Evolutionary conservation across 2,113 vertebrate species (phyloP), one percentile per base, ranked within the genome.

Genomic region (Carassius auratus): DNA sequence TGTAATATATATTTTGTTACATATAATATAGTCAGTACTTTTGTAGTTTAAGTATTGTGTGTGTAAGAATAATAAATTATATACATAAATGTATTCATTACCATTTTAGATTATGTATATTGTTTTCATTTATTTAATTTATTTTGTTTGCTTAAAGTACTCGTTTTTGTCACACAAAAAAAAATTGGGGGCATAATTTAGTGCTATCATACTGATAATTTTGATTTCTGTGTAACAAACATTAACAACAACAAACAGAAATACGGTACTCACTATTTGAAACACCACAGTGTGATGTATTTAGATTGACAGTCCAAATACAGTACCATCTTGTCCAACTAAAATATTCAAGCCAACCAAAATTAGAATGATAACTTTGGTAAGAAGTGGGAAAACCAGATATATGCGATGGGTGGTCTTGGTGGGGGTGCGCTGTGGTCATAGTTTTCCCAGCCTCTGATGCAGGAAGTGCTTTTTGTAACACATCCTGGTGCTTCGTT

Each of bases 391-490:
- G 68, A 80, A 84, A 81, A 19, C 48, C 48, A 82, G 78, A 81
- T 64, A 68, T 83, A 66, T 81, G 52, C 26, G 19, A 69, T 81
- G 74, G 76, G 79, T 77, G 73, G 80, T 68, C 73, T 36, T 64
- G 36, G 76, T 45, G 75, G 71, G 78, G 57, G 73, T 45, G 78
- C 17, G 52, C 85, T 83, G 62, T 50, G 86, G 85, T 87, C 75
- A 45, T 84, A 48, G 45, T 88, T 86, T 76, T 89, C 89, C 85
- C 88, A 88, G 89, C 69, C 86, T 71, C 84, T 84, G 62, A 73
- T 52, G 87, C 85, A 90, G 90, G 88, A 90, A 88, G 84, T 89
- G 88, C 86, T 87, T 84, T 90, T 89, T 89, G 90, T 90, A 36
- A 80, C 79, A 87, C 88, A 88, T 89, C 88, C 90, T 88, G 87